phyloP scores from a whole-genome alignment of 2,797 vertebrate genomes.

The Sebastolobus alascanus region DNA sequence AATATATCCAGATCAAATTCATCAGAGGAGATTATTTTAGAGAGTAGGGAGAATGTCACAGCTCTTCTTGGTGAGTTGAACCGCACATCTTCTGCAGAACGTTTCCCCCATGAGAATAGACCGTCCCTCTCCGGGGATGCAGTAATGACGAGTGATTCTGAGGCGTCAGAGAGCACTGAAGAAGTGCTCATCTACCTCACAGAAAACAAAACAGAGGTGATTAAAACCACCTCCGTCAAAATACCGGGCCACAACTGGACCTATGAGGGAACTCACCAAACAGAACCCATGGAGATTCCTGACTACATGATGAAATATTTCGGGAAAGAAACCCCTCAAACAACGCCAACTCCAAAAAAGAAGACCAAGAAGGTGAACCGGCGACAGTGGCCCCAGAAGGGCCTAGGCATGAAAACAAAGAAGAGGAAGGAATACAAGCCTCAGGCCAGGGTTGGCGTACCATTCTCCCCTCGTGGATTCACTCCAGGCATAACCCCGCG shows the following conservation, averaged over 20 bases:
- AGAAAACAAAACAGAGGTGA: constrained; percentile 71
- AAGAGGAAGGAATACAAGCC: constrained; percentile 82
- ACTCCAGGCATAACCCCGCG: constrained; percentile 66
- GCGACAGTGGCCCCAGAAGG: constrained; percentile 70
- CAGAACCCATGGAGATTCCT: constrained; percentile 68
- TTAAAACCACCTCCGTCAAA: constrained; percentile 78
- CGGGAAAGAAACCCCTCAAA: constrained; percentile 42
- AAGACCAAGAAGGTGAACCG: constrained; percentile 61
- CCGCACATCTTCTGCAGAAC: constrained; percentile 33
- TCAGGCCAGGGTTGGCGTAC: constrained; percentile 54
- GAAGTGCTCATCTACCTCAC: constrained; percentile 83
- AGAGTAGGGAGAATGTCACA: constrained; percentile 31
- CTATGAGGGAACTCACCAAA: constrained; percentile 77
- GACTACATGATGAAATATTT: constrained; percentile 82
- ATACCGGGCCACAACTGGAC: constrained; percentile 78
- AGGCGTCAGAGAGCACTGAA: constrained; percentile 66
- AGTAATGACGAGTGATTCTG: constrained; percentile 11
- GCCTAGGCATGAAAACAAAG: constrained; percentile 82
- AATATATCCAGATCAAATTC: constrained; percentile 25
- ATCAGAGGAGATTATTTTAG: constrained; percentile 19
- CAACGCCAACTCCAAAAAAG: constrained; percentile 50
- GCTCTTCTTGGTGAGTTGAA: constrained; percentile 22
- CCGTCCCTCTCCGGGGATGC: not conserved
- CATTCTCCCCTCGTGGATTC: constrained; percentile 77
- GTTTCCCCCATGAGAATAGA: constrained; percentile 34